Evolutionary conservation across 2,797 vertebrate genomes (phyloP).

Genomic region (Molossus molossus): DNA sequence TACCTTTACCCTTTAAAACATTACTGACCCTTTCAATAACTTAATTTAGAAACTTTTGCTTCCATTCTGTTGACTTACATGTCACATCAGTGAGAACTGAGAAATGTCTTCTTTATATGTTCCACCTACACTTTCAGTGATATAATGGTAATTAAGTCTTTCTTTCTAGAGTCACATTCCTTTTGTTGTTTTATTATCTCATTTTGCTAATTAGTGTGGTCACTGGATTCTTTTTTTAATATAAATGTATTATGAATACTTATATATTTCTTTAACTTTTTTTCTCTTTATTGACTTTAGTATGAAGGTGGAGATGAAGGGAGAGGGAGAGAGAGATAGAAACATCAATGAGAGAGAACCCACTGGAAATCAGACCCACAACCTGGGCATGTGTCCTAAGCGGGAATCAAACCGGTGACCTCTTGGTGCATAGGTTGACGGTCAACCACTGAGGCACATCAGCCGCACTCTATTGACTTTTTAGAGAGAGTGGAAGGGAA

Average conservation of each 20-base stretch:
- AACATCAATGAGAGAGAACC: not conserved
- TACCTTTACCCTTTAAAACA: too few species aligned
- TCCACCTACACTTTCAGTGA: not conserved
- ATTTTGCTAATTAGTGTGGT: slow-evolving; percentile 31
- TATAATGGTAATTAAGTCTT: not conserved
- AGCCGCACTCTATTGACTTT: too few species aligned
- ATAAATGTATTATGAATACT: too few species aligned
- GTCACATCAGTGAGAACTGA: not conserved
- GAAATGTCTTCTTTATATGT: not conserved
- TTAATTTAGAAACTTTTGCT: not conserved
- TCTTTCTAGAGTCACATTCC: slow-evolving; percentile 20
- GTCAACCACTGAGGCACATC: too few species aligned
- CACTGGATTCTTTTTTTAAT: not conserved
- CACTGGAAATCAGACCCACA: too few species aligned
- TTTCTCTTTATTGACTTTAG: not conserved
- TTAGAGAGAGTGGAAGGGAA: not conserved
- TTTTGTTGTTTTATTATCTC: not conserved
- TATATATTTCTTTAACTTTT: too few species aligned
- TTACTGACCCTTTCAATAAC: not conserved
- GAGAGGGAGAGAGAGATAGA: not conserved
- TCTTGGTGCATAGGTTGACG: too few species aligned
- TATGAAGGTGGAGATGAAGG: not conserved
- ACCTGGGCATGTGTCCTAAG: too few species aligned
- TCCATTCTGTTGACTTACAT: not conserved
- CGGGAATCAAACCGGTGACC: too few species aligned